Percentiles rank a stretch among this genome's conserved stretches.
These are phyloP conservation scores for Eudyptes chrysolophus DNA, from an alignment of 2,113 vertebrate genomes.

Conservation along the genomic window DNA sequence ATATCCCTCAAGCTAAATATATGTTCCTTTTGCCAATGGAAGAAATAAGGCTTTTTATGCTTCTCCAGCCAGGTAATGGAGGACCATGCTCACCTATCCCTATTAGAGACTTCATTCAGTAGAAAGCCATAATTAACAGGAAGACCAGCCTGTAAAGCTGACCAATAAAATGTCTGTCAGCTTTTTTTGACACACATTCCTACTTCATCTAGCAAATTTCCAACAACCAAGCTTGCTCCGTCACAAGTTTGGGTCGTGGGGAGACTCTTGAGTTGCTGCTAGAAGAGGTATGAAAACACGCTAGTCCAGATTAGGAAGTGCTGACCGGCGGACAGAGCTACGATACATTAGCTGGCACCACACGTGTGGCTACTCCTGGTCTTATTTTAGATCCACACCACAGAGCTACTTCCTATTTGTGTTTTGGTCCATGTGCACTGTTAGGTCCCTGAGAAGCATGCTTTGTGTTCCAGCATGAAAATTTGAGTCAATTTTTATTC, in stretches of 20 bases:
- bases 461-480: background rate
- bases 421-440: background rate
- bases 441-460: background rate
- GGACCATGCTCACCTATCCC: background rate
- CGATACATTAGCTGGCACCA: background rate
- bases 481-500: background rate
- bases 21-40: background rate
- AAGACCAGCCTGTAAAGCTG: background rate
- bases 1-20: background rate
- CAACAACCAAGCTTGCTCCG: background rate
- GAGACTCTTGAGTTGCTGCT: background rate
- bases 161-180: background rate
- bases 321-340: background rate
- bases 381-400: background rate
- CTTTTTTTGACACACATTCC: background rate
- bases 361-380: background rate
- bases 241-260: background rate
- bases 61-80: background rate
- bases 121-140: background rate
- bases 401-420: background rate
- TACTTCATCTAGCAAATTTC: background rate
- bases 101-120: background rate
- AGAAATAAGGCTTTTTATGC: background rate
- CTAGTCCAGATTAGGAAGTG: background rate
- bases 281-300: background rate